Evolutionary conservation across 37 sponge, comb jelly and placozoan species (phyloP).

Genomic region (Halisarca cf. caerulea): DNA sequence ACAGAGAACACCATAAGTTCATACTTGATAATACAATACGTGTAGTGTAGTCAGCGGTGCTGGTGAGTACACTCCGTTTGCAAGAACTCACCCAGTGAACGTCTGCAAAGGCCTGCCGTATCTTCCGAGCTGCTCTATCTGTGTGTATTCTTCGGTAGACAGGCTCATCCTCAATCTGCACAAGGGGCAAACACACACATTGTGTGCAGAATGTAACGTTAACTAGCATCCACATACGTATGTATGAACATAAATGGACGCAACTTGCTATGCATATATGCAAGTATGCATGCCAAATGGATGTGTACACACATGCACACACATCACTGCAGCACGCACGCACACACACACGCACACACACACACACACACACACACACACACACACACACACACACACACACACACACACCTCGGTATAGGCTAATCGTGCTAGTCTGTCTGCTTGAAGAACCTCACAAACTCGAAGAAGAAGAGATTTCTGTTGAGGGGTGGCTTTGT

Average conservation of each 20-base stretch:
- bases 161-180: slow-evolving; percentile 67
- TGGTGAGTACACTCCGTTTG: too few relatives aligned
- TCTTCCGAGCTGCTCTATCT: slow-evolving; percentile 53
- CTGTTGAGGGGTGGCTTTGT: slow-evolving; percentile 42
- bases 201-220: too few relatives aligned
- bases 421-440: slow-evolving; percentile 59
- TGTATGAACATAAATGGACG: too few relatives aligned
- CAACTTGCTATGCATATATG: too few relatives aligned
- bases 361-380: slow-evolving; percentile 4
- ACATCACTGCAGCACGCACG: slow-evolving; percentile 15
- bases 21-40: too few relatives aligned
- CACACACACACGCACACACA: background rate
- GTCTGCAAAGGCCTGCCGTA: slow-evolving; percentile 62
- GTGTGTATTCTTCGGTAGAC: slow-evolving; percentile 63
- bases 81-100: slow-evolving; percentile 71
- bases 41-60: too few relatives aligned
- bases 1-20: too few relatives aligned
- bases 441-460: slow-evolving; percentile 45
- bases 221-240: too few relatives aligned
- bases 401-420: slow-evolving; percentile 47
- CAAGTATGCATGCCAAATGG: background rate
- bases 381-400: slow-evolving; percentile 3
- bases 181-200: background rate
- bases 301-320: slow-evolving; percentile 3
- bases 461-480: slow-evolving; percentile 39